phyloP scores from a whole-genome alignment of 2,888 invertebrate species.

The Hypena proboscidalis region DNA sequence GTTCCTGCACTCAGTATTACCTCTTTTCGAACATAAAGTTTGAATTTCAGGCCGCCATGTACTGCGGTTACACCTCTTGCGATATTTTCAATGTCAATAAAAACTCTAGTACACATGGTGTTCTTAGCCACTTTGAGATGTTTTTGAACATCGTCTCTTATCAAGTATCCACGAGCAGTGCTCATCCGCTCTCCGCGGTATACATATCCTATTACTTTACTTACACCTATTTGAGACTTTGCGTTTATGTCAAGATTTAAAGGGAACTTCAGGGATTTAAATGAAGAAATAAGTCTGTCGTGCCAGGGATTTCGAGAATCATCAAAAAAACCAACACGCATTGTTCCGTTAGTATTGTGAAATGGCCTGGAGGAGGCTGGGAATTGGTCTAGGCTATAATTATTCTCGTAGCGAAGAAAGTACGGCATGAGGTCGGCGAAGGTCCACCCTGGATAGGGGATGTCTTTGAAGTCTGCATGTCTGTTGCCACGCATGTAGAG shows the following conservation, averaged over 20 bases:
- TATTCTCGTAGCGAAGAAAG: constrained; percentile 60
- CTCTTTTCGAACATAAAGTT: constrained; percentile 54
- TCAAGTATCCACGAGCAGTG: constrained; percentile 59
- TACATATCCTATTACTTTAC: constrained; percentile 54
- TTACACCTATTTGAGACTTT: constrained; percentile 59
- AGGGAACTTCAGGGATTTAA: constrained; percentile 49
- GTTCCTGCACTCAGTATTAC: constrained; percentile 66
- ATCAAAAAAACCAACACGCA: constrained; percentile 55
- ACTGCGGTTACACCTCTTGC: constrained; percentile 54
- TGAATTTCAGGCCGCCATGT: constrained; percentile 26
- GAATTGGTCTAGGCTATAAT: constrained; percentile 45
- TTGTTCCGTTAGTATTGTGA: constrained; percentile 60
- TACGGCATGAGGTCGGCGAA: constrained; percentile 62
- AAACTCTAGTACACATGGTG: constrained; percentile 55
- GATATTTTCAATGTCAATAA: constrained; percentile 49
- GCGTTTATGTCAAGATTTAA: constrained; percentile 62
- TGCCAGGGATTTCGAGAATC: constrained; percentile 60
- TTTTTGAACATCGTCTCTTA: constrained; percentile 41
- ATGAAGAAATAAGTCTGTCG: constrained; percentile 48
- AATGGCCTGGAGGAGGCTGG: constrained; percentile 55
- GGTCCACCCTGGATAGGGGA: constrained; percentile 57
- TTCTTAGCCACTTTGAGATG: constrained; percentile 52
- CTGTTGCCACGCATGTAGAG: constrained; percentile 63
- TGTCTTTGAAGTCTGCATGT: constrained; percentile 55
- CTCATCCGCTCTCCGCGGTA: constrained; percentile 57